Evolutionary conservation across 2,888 invertebrate species (phyloP).

Genomic region (Seira sanloemensis): DNA sequence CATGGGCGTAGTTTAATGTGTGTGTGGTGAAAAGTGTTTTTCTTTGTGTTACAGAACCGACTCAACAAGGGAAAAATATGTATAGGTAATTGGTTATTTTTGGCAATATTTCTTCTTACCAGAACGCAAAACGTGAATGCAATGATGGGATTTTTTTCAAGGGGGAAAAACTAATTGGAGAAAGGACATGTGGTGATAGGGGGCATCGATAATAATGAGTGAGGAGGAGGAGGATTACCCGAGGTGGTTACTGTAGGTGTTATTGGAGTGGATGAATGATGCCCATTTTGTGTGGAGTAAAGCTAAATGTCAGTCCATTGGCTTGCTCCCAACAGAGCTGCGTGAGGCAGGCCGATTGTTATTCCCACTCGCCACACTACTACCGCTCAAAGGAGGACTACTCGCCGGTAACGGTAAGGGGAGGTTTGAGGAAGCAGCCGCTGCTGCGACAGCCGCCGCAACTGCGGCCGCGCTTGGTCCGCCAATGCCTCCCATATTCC

Average conservation of each 20-base stretch:
- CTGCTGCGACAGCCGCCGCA: constrained; percentile 68
- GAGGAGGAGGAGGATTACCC: constrained; percentile 63
- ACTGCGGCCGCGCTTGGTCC: constrained; percentile 70
- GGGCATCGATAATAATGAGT: no score
- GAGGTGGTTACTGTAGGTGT: constrained; percentile 72
- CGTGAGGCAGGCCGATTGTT: constrained; percentile 73
- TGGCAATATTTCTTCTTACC: no score
- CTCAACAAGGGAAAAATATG: no score
- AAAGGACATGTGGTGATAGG: not conserved
- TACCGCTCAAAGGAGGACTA: constrained; percentile 69
- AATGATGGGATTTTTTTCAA: not conserved
- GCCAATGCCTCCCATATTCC: constrained; percentile 68
- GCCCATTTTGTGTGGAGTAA: constrained; percentile 74
- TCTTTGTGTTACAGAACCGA: no score
- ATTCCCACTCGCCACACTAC: constrained; percentile 66
- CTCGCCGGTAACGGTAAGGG: constrained; percentile 55
- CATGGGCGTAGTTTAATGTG: no score
- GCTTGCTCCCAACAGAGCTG: constrained; percentile 71
- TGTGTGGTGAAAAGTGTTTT: no score
- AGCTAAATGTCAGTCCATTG: constrained; percentile 74
- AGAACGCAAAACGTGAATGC: no score
- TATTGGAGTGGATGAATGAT: constrained; percentile 73
- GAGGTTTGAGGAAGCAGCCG: constrained; percentile 66
- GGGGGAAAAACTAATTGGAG: not conserved
- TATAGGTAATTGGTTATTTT: no score